Evolutionary conservation across 92 coral and sea anemone species (phyloP).

Genomic region (Pocillopora meandrina): DNA sequence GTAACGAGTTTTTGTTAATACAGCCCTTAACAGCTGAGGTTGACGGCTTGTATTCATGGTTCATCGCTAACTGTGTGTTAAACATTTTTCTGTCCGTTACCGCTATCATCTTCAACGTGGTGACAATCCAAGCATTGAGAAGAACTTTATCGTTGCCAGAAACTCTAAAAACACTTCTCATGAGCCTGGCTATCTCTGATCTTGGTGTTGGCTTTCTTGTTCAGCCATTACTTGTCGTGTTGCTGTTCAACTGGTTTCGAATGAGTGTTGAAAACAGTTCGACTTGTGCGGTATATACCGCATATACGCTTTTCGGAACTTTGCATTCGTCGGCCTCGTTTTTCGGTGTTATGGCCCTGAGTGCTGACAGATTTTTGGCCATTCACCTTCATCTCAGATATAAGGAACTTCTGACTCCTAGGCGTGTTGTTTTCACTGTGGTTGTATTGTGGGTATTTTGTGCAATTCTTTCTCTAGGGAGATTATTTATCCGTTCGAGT

Average conservation of each 20-base stretch:
- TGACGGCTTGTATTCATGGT: not conserved
- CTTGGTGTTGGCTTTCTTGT: constrained; percentile 8
- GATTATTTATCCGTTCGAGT: not conserved
- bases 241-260: not conserved
- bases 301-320: not conserved
- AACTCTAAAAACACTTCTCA: not conserved
- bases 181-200: not conserved
- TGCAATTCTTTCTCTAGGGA: not conserved
- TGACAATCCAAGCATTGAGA: constrained; percentile 4
- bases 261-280: not conserved
- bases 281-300: not conserved
- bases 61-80: not conserved
- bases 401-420: constrained; percentile 19
- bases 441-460: not conserved
- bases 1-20: not conserved
- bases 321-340: not conserved
- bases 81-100: not conserved
- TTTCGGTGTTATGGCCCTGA: not conserved
- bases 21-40: not conserved
- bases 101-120: not conserved
- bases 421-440: not conserved
- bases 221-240: not conserved
- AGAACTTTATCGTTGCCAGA: not conserved
- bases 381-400: not conserved
- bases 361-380: not conserved